A percentile compares a stretch with the other conserved stretches of the same genome.
phyloP scores from a whole-genome alignment of 1,140 invertebrate genomes.

The Hylaeus volcanicus region DNA sequence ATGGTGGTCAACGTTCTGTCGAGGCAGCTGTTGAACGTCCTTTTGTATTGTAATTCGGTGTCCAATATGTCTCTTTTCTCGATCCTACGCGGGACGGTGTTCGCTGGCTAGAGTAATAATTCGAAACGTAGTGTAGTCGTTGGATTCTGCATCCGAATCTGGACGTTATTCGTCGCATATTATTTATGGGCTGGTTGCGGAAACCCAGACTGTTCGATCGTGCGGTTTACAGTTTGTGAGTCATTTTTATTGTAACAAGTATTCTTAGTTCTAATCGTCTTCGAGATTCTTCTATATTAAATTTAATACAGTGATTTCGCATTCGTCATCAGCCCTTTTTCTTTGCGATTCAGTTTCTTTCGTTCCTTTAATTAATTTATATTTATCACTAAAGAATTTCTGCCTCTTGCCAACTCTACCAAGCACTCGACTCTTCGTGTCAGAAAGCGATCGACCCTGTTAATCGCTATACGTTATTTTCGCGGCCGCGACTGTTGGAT shows the following conservation, averaged over 20 bases:
- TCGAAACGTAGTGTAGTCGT: background rate
- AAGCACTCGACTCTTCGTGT: too few species aligned
- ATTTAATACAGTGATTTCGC: too few species aligned
- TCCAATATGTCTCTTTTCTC: background rate
- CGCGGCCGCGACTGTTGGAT: background rate
- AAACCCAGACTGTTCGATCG: background rate
- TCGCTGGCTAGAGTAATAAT: background rate
- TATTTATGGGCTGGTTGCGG: background rate
- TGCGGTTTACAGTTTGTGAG: too few species aligned
- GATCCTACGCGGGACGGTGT: background rate
- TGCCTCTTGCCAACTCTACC: too few species aligned
- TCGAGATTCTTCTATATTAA: too few species aligned
- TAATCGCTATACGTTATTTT: background rate
- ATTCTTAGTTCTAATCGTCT: too few species aligned
- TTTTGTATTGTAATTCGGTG: slow-evolving; percentile 10
- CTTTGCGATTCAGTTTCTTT: too few species aligned
- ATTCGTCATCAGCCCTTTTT: too few species aligned
- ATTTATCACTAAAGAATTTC: too few species aligned
- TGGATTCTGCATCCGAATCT: background rate
- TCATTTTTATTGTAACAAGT: too few species aligned
- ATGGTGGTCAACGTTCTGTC: background rate
- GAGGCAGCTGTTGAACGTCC: background rate
- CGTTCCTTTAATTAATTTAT: too few species aligned
- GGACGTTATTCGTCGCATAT: background rate
- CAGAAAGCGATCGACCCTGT: too few species aligned